A percentile compares a stretch with the other conserved stretches of the same genome.
Conservation (phyloP, 2,888 invertebrate species). For the Thyatira batis region DNA sequence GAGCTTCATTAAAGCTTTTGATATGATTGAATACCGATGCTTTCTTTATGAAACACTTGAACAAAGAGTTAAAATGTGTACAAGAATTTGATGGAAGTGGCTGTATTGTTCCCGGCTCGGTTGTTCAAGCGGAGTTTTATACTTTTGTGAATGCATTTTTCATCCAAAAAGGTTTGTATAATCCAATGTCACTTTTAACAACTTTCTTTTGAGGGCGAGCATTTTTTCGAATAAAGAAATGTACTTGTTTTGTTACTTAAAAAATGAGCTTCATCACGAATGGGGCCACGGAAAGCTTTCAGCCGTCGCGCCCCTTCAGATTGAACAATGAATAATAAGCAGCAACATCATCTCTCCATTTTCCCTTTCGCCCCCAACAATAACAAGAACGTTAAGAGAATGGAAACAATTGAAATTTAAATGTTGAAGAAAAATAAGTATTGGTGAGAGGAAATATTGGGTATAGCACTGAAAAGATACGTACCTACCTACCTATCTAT, state of each 20-base stretch:
- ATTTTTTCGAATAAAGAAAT: constrained; percentile 48
- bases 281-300: constrained; percentile 60
- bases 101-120: constrained; percentile 1
- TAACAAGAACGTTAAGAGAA: constrained; percentile 61
- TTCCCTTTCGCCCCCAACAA: constrained; percentile 71
- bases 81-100: constrained; percentile 16
- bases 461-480: too few relatives aligned
- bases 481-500: too few relatives aligned
- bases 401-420: constrained; percentile 76
- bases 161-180: constrained; percentile 41
- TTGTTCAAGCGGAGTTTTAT: constrained; percentile 6
- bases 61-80: constrained; percentile 35
- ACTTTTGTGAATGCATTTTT: constrained; percentile 23
- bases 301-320: constrained; percentile 32
- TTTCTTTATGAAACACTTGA: constrained; percentile 35
- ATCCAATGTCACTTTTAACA: constrained; percentile 39
- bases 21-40: constrained; percentile 48
- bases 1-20: constrained; percentile 65
- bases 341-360: constrained; percentile 75
- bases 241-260: constrained; percentile 74
- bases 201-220: constrained; percentile 40
- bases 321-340: constrained; percentile 79
- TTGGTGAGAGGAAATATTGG: constrained; percentile 46
- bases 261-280: constrained; percentile 75
- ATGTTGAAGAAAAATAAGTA: constrained; percentile 65